Conservation (phyloP, 2,797 vertebrate genomes). For the Molossus alvarezi region DNA sequence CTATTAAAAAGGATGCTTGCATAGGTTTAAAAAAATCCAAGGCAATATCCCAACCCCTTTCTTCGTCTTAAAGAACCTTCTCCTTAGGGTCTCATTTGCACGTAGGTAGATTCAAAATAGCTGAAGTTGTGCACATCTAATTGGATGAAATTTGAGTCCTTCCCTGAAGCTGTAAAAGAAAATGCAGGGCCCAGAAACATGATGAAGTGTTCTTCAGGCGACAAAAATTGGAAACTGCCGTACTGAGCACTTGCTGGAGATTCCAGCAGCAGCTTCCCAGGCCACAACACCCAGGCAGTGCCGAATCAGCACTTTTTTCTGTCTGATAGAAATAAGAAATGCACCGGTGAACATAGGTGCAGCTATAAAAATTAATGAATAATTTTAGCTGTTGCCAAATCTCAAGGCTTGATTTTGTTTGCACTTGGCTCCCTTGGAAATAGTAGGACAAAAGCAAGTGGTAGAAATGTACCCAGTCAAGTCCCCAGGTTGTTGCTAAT, state of each 20-base stretch:
- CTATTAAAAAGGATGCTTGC: background rate
- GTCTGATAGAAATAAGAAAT: slow-evolving; percentile 8
- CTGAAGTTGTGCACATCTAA: slow-evolving; percentile 54
- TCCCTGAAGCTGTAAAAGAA: slow-evolving; percentile 49
- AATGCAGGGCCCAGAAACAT: slow-evolving; percentile 4
- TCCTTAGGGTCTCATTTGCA: slow-evolving; percentile 41
- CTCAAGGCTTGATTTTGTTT: slow-evolving; percentile 48
- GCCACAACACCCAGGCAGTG: background rate
- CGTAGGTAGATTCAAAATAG: slow-evolving; percentile 68
- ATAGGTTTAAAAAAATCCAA: slow-evolving; percentile 49
- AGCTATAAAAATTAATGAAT: slow-evolving; percentile 59
- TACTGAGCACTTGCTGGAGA: background rate
- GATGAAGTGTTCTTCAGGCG: slow-evolving; percentile 40
- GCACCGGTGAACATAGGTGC: background rate
- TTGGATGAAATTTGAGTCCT: slow-evolving; percentile 43
- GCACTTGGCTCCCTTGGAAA: slow-evolving; percentile 42
- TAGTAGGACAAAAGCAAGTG: background rate
- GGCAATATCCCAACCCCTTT: background rate
- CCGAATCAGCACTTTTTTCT: background rate
- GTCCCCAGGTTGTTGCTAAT: background rate
- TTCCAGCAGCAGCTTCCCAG: slow-evolving; percentile 66
- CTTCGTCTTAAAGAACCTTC: slow-evolving; percentile 47
- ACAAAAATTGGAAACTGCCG: slow-evolving; percentile 65
- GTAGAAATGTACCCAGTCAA: background rate
- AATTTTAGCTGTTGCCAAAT: slow-evolving; percentile 1